These are phyloP conservation scores for Sycobia sp. DNA, from an alignment of 1,140 invertebrate genomes.

Conservation along the genomic window DNA sequence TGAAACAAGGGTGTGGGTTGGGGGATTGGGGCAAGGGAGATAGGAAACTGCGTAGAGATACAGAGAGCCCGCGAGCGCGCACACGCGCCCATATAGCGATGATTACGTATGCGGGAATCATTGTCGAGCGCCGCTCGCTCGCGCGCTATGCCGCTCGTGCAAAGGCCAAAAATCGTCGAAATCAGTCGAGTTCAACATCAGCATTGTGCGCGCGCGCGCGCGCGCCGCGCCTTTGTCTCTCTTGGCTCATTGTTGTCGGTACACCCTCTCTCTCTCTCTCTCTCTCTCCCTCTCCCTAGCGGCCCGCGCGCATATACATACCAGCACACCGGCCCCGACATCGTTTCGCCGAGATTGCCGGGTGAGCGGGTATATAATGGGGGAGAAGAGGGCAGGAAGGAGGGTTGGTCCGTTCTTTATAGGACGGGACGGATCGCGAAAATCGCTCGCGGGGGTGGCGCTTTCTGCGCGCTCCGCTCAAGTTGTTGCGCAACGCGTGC, in stretches of 20 bases:
- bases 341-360: constrained; percentile 25
- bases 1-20: too few relatives aligned
- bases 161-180: constrained; percentile 62
- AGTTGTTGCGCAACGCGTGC: too few relatives aligned
- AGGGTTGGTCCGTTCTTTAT: constrained; percentile 5
- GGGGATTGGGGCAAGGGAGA: too few relatives aligned
- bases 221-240: constrained; percentile 60
- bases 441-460: constrained; percentile 19
- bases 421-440: neutral
- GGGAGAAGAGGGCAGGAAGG: neutral
- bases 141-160: constrained; percentile 43
- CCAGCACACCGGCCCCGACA: constrained; percentile 29
- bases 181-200: constrained; percentile 63
- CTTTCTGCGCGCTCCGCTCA: too few relatives aligned
- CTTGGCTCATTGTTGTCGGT: constrained; percentile 56
- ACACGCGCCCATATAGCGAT: constrained; percentile 42
- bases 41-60: too few relatives aligned
- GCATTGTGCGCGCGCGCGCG: constrained; percentile 59
- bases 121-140: constrained; percentile 45
- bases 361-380: constrained; percentile 23
- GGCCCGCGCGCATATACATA: constrained; percentile 32
- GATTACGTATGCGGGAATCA: constrained; percentile 61
- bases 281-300: too few relatives aligned
- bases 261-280: too few relatives aligned
- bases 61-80: neutral